These are phyloP conservation scores for Volucella inflata DNA, from an alignment of 2,888 invertebrate species.

Conservation along the genomic window DNA sequence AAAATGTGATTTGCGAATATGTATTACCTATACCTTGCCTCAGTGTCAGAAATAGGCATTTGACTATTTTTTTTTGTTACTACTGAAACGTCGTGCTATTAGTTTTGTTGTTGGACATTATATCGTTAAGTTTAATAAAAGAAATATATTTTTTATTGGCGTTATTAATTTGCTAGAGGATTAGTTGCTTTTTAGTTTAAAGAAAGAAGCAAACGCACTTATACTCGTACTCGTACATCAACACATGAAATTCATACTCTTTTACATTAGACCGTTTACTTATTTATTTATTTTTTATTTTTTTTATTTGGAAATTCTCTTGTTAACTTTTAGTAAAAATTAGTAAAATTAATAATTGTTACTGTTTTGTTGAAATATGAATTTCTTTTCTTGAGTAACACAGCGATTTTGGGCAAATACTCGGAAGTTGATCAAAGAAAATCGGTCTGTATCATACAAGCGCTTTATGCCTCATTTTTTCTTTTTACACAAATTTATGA, in stretches of 20 bases:
- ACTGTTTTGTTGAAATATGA: constrained; percentile 5
- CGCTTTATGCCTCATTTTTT: constrained; percentile 10
- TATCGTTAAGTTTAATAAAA: constrained; percentile 9
- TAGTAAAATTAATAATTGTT: constrained; percentile 1
- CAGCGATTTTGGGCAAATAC: constrained; percentile 50
- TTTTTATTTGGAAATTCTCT: constrained; percentile 13
- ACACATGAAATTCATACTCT: constrained; percentile 46
- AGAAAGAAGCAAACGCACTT: constrained; percentile 52
- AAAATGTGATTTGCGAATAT: constrained; percentile 31
- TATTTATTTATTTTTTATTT: background rate
- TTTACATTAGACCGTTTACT: constrained; percentile 14
- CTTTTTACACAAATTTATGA: constrained; percentile 4
- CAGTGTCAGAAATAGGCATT: constrained; percentile 10
- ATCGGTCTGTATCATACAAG: constrained; percentile 60
- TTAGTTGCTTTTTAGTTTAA: constrained; percentile 28
- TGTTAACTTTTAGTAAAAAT: background rate
- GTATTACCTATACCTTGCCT: no score
- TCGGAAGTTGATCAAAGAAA: constrained; percentile 28
- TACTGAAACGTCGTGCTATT: background rate
- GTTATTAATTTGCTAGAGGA: constrained; percentile 21
- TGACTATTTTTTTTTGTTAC: background rate
- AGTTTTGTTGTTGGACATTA: constrained; percentile 51
- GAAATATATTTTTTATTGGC: background rate
- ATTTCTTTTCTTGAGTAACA: constrained; percentile 42
- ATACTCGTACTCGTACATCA: constrained; percentile 41